Evolutionary conservation across 2,113 vertebrate species (phyloP).

Genomic region (Ochotona princeps): DNA sequence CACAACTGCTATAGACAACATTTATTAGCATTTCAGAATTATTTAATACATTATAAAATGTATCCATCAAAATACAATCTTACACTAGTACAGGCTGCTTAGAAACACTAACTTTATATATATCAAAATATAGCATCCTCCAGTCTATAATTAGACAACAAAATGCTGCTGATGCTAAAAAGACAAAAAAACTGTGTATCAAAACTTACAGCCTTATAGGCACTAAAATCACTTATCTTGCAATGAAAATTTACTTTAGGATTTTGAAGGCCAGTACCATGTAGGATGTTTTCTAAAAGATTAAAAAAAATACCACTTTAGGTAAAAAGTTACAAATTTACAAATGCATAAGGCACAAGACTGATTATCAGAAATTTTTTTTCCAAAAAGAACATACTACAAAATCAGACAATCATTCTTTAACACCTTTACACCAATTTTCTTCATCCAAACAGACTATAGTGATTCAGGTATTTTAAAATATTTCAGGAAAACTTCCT

Average conservation of each 20-base stretch:
- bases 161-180: neutral
- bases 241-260: slow-evolving; percentile 19
- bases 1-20: slow-evolving; percentile 8
- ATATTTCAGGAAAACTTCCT: slow-evolving; percentile 45
- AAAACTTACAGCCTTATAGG: neutral
- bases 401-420: slow-evolving; percentile 8
- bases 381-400: neutral
- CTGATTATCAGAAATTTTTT: neutral
- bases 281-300: slow-evolving; percentile 33
- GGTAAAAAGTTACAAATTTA: slow-evolving; percentile 43
- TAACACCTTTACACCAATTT: slow-evolving; percentile 36
- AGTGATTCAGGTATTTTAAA: slow-evolving; percentile 8
- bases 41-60: slow-evolving; percentile 27
- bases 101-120: slow-evolving; percentile 1
- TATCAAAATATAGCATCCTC: neutral
- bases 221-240: neutral
- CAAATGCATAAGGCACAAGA: slow-evolving; percentile 30
- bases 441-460: neutral
- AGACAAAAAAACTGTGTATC: neutral
- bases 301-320: neutral
- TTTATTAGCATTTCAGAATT: slow-evolving; percentile 46
- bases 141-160: neutral
- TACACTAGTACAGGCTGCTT: neutral
- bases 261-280: neutral
- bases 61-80: slow-evolving; percentile 34